phyloP scores from a whole-genome alignment of 2,888 invertebrate species.

The Chaitophorus viminalis region DNA sequence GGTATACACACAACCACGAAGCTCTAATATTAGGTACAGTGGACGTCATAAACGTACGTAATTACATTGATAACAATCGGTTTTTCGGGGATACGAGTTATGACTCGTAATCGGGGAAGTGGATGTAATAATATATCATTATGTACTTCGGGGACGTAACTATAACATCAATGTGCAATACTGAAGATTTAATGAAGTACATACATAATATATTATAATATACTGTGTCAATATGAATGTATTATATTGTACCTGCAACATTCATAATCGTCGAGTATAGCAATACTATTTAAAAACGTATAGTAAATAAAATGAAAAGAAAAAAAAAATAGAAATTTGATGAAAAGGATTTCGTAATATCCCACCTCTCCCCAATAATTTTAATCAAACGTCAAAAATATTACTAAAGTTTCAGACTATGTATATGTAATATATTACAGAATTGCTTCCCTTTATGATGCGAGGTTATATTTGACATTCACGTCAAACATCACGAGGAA shows the following conservation, averaged over 20 bases:
- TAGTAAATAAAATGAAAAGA: neutral
- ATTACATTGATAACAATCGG: too few species aligned
- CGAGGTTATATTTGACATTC: constrained; percentile 33
- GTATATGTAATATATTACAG: neutral
- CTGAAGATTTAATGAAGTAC: too few species aligned
- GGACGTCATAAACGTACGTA: too few species aligned
- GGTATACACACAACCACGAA: too few species aligned
- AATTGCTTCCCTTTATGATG: neutral
- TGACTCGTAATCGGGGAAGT: too few species aligned
- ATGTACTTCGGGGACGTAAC: too few species aligned
- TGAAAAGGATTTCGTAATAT: neutral
- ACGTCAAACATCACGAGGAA: constrained; percentile 26
- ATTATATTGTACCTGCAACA: neutral
- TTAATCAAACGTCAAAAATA: constrained; percentile 19
- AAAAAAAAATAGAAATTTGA: neutral
- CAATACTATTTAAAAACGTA: neutral
- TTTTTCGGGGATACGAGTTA: too few species aligned
- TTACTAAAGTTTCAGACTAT: constrained; percentile 10
- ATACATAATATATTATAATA: neutral
- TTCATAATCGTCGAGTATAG: neutral
- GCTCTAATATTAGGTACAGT: too few species aligned
- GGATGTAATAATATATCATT: too few species aligned
- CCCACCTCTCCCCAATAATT: neutral
- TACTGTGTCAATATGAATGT: neutral
- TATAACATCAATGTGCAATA: too few species aligned